Percentiles rank a stretch among this genome's conserved stretches.
These are phyloP conservation scores for Pluvialis apricaria DNA, from an alignment of 2,113 vertebrate genomes.

Conservation along the genomic window DNA sequence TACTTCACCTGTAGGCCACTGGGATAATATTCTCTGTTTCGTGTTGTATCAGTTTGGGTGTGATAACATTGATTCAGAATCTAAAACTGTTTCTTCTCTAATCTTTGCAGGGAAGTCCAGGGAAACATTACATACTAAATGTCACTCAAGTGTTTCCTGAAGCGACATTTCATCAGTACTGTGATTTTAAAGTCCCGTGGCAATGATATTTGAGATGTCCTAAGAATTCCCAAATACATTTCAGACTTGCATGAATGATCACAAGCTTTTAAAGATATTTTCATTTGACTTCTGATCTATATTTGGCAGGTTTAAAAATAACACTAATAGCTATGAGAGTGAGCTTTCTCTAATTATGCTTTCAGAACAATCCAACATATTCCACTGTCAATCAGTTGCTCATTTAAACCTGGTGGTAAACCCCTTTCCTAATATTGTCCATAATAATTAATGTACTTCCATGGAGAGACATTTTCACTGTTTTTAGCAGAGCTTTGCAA, in stretches of 20 bases:
- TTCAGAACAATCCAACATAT: constrained; percentile 36
- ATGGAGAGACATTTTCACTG: neutral
- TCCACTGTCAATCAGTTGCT: constrained; percentile 7
- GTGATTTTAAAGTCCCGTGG: neutral
- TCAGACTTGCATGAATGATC: neutral
- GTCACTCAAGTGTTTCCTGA: neutral
- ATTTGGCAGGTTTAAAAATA: constrained; percentile 53
- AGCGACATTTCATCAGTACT: neutral
- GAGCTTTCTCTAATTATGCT: constrained; percentile 22
- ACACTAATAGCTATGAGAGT: neutral
- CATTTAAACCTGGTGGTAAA: constrained; percentile 18
- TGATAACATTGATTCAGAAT: neutral
- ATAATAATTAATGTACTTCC: neutral
- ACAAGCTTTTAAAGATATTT: constrained; percentile 12
- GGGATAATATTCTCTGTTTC: neutral
- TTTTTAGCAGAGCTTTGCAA: neutral
- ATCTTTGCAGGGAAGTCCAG: neutral
- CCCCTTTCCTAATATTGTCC: neutral
- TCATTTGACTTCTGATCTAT: constrained; percentile 33
- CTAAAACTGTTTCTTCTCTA: neutral
- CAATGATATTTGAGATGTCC: neutral
- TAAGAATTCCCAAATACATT: neutral
- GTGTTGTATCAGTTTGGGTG: neutral
- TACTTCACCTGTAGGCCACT: neutral
- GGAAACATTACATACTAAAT: neutral